A percentile compares a stretch with the other conserved stretches of the same genome.
Evolutionary conservation across 2,113 vertebrate species (phyloP).

Genomic region (Mesitornis unicolor): DNA sequence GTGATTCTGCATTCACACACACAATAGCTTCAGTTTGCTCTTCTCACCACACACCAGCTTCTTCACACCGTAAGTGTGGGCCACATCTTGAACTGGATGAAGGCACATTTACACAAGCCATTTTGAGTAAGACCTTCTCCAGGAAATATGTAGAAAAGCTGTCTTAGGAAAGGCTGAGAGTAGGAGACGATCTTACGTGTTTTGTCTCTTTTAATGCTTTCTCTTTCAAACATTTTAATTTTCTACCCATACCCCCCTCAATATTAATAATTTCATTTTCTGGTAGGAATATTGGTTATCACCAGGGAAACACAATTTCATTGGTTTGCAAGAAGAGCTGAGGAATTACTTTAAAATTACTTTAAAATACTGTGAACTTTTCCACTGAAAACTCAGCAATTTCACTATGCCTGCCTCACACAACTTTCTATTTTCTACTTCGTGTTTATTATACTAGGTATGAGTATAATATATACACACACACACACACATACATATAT

Average conservation of each 20-base stretch:
- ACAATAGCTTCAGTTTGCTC: background rate
- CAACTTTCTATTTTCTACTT: background rate
- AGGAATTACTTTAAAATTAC: background rate
- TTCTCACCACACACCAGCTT: background rate
- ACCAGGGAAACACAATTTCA: background rate
- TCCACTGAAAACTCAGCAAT: background rate
- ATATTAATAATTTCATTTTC: background rate
- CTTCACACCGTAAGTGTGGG: background rate
- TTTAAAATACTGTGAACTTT: background rate
- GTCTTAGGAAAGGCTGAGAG: background rate
- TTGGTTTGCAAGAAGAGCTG: background rate
- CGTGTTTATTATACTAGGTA: background rate
- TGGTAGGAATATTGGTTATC: background rate
- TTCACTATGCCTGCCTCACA: background rate
- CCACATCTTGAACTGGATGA: background rate
- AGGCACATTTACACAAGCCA: background rate
- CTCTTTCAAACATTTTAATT: background rate
- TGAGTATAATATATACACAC: background rate
- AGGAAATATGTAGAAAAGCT: background rate
- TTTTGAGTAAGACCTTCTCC: background rate
- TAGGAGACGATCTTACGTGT: background rate
- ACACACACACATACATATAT: no score
- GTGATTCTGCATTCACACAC: background rate
- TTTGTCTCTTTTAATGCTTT: background rate
- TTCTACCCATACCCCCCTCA: background rate